Evolutionary conservation across 2,113 vertebrate genomes (phyloP).

Genomic region (Tiliqua scincoides): DNA sequence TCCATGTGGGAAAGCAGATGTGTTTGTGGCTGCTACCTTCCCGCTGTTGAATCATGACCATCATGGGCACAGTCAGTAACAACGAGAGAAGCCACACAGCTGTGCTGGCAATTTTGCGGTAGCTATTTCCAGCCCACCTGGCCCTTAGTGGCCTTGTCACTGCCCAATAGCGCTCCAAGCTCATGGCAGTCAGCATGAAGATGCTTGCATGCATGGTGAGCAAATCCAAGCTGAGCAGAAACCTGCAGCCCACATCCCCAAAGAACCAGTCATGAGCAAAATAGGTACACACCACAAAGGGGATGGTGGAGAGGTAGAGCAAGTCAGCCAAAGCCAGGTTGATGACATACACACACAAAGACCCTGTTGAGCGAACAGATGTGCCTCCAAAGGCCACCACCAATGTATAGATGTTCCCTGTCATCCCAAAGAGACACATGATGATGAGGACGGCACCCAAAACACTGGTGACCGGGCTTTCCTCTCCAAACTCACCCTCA

Average conservation of each 20-base stretch:
- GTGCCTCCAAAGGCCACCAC: slow-evolving; percentile 73
- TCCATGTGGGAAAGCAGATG: slow-evolving; percentile 87
- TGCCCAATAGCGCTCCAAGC: slow-evolving; percentile 85
- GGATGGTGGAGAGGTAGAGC: slow-evolving; percentile 88
- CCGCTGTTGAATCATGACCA: slow-evolving; percentile 83
- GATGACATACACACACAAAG: slow-evolving; percentile 83
- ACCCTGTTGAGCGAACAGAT: slow-evolving; percentile 72
- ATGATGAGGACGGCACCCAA: slow-evolving; percentile 76
- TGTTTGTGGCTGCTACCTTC: slow-evolving; percentile 73
- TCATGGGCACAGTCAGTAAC: slow-evolving; percentile 83
- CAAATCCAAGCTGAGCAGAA: slow-evolving; percentile 87
- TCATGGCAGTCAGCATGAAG: slow-evolving; percentile 84
- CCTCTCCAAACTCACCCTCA: slow-evolving; percentile 36
- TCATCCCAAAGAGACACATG: slow-evolving; percentile 82
- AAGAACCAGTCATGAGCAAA: slow-evolving; percentile 86
- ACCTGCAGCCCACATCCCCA: slow-evolving; percentile 82
- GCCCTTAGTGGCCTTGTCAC: slow-evolving; percentile 79
- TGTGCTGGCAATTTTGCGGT: slow-evolving; percentile 62
- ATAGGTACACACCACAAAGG: slow-evolving; percentile 89
- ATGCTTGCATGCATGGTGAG: slow-evolving; percentile 90
- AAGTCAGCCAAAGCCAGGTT: slow-evolving; percentile 88
- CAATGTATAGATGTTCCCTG: slow-evolving; percentile 84
- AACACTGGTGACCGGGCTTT: slow-evolving; percentile 73
- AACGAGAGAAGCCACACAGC: slow-evolving; percentile 78
- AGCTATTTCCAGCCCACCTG: slow-evolving; percentile 31